Conservation (phyloP, 92 coral and sea anemone genomes). For the Zoanthus gigantus region DNA sequence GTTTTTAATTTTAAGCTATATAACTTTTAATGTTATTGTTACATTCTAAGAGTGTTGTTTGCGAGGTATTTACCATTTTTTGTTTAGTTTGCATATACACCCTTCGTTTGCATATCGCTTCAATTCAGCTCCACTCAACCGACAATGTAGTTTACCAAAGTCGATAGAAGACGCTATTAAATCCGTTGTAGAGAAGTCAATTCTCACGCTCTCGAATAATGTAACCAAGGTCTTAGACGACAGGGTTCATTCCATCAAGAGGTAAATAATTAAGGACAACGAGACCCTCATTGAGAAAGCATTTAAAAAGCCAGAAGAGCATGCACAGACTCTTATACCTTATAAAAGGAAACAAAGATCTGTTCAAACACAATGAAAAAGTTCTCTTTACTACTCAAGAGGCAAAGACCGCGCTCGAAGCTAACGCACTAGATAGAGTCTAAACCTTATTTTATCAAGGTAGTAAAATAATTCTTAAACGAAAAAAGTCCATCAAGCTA, state of each 20-base stretch:
- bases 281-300: background rate
- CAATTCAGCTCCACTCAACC: no score
- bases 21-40: background rate
- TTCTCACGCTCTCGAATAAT: background rate
- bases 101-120: no score
- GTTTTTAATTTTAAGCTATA: background rate
- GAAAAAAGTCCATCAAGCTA: background rate
- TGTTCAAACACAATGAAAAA: background rate
- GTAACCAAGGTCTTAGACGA: background rate
- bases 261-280: background rate
- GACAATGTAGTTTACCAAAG: background rate
- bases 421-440: background rate
- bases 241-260: background rate
- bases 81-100: no score
- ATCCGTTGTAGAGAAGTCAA: background rate
- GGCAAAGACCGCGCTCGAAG: background rate
- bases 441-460: background rate
- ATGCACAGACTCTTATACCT: background rate
- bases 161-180: background rate
- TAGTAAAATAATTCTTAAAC: background rate
- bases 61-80: no score
- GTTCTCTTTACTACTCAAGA: constrained; percentile 1
- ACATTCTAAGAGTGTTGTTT: no score
- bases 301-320: background rate
- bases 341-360: background rate